A percentile compares a stretch with the other conserved stretches of the same genome.
phyloP scores from a whole-genome alignment of 1,140 invertebrate genomes.

The Chironomus striatipennis region DNA sequence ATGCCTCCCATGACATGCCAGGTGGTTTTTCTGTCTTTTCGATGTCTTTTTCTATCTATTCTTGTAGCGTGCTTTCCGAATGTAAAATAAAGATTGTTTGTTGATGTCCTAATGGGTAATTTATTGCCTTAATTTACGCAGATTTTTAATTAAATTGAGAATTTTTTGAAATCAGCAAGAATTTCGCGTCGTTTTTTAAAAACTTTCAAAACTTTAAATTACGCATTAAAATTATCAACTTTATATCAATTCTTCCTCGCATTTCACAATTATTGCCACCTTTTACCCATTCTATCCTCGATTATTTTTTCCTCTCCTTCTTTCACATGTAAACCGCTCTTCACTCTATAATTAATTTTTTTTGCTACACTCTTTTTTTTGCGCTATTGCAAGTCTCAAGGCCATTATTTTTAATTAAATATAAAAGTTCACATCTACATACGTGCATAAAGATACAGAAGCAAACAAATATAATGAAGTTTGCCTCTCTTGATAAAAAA shows the following conservation, averaged over 20 bases:
- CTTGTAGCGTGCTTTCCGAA: not conserved
- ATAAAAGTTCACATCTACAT: constrained; percentile 12
- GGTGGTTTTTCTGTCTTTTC: constrained; percentile 1
- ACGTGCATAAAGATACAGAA: not conserved
- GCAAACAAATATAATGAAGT: not conserved
- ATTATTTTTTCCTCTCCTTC: constrained; percentile 14
- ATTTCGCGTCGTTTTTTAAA: no score
- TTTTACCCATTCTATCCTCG: not conserved
- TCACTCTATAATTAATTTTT: not conserved
- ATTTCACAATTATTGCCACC: no score
- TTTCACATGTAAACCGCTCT: not conserved
- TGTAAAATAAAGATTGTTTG: no score
- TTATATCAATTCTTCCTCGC: no score
- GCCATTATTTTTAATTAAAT: constrained; percentile 15
- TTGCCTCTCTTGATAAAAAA: not conserved
- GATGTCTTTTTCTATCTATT: not conserved
- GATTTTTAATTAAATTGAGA: no score
- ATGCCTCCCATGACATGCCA: not conserved
- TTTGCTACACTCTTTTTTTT: not conserved
- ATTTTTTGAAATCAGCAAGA: no score
- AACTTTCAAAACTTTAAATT: no score
- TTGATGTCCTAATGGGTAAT: no score
- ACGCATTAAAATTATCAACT: no score
- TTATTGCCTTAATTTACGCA: no score
- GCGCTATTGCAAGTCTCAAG: constrained; percentile 1